Conservation (phyloP, 2,113 vertebrate genomes). For the Mustela nigripes region DNA sequence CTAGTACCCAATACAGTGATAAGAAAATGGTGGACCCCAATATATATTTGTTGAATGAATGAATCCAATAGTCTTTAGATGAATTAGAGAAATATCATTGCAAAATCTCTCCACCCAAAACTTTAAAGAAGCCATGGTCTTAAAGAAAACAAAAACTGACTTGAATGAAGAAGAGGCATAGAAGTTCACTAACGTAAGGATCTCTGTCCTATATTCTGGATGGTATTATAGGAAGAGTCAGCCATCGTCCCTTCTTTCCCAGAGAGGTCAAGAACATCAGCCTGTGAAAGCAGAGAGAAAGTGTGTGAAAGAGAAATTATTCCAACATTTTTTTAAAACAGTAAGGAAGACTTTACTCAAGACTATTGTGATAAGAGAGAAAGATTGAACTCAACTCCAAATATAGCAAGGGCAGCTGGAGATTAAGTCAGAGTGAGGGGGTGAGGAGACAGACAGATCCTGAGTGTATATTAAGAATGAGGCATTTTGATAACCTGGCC, state of each 20-base stretch:
- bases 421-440: neutral
- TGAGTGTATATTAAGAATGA: neutral
- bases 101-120: neutral
- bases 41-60: constrained; percentile 36
- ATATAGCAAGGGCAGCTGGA: neutral
- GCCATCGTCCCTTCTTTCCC: neutral
- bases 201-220: neutral
- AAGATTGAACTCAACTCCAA: neutral
- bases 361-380: neutral
- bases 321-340: neutral
- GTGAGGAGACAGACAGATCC: neutral
- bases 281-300: neutral
- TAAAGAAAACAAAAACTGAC: constrained; percentile 29
- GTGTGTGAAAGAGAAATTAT: neutral
- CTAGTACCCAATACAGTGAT: neutral
- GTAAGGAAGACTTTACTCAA: neutral
- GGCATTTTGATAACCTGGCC: neutral
- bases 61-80: neutral
- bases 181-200: neutral
- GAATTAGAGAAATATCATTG: neutral
- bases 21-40: neutral
- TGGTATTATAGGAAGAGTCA: neutral
- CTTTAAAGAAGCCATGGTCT: neutral
- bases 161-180: neutral
- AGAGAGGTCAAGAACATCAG: neutral